phyloP scores from a whole-genome alignment of 92 coral and sea anemone species.

The Palythoa grandiflora region DNA sequence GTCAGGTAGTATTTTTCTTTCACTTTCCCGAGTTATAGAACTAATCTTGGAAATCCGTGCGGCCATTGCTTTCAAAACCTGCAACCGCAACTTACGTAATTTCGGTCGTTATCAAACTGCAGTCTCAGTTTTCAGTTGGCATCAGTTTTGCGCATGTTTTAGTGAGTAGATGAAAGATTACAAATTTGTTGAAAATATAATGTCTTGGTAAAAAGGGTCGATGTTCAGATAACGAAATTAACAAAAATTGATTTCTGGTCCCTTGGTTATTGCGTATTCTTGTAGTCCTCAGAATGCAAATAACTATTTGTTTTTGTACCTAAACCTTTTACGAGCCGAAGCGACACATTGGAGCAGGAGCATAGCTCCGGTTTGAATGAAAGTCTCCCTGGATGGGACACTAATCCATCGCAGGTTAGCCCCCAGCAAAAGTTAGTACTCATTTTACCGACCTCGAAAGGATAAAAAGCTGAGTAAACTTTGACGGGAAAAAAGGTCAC shows the following conservation, averaged over 20 bases:
- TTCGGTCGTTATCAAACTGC: background rate
- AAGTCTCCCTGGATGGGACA: no score
- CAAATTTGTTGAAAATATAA: background rate
- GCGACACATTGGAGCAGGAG: no score
- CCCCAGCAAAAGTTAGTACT: no score
- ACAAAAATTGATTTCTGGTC: background rate
- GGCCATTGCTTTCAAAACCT: background rate
- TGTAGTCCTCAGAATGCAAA: background rate
- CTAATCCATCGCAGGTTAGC: no score
- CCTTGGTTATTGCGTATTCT: background rate
- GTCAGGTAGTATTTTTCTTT: no score
- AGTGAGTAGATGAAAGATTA: background rate
- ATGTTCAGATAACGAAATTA: background rate
- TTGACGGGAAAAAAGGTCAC: no score
- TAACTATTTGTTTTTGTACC: background rate
- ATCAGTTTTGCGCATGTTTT: background rate
- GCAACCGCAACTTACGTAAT: background rate
- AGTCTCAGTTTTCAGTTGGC: background rate
- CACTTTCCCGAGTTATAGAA: no score
- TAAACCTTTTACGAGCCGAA: no score
- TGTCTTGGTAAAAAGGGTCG: background rate
- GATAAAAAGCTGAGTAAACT: no score
- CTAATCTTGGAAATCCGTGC: background rate
- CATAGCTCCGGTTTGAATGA: no score
- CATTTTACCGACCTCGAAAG: no score